These are phyloP conservation scores for Philantomba maxwellii DNA, from an alignment of 2,113 vertebrate species.

Conservation along the genomic window DNA sequence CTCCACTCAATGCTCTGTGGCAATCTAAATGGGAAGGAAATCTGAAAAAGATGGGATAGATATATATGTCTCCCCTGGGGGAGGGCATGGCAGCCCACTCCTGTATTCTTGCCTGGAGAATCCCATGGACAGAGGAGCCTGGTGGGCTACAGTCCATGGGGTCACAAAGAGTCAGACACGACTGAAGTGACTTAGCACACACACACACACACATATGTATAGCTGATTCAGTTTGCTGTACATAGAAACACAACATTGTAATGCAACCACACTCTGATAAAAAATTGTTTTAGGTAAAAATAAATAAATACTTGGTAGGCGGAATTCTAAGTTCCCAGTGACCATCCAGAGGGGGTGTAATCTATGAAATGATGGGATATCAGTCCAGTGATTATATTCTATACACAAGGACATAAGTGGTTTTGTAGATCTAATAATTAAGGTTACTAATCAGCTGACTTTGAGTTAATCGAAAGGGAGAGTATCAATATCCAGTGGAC, in stretches of 20 bases:
- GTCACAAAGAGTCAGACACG: rapidly evolving
- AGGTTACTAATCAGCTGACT: not conserved
- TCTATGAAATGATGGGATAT: not conserved
- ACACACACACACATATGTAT: not conserved
- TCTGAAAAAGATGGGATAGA: not conserved
- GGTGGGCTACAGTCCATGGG: not conserved
- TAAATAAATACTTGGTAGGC: not conserved
- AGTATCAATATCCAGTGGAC: not conserved
- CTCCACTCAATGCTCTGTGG: not conserved
- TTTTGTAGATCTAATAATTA: not conserved
- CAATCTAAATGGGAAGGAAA: not conserved
- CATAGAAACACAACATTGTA: not conserved
- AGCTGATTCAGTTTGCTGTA: not conserved
- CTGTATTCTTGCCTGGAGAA: not conserved
- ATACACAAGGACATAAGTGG: not conserved
- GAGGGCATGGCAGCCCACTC: not conserved
- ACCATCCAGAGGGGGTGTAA: not conserved
- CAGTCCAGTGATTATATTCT: not conserved
- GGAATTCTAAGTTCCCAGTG: not conserved
- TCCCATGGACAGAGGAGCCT: not conserved
- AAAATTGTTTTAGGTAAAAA: not conserved
- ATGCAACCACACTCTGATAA: not conserved
- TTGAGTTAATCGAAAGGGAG: not conserved
- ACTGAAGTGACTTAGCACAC: not conserved
- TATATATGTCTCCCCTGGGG: not conserved